phyloP scores from a whole-genome alignment of 53 echinoderm and acorn worm species.

The Mesocentrotus franciscanus region DNA sequence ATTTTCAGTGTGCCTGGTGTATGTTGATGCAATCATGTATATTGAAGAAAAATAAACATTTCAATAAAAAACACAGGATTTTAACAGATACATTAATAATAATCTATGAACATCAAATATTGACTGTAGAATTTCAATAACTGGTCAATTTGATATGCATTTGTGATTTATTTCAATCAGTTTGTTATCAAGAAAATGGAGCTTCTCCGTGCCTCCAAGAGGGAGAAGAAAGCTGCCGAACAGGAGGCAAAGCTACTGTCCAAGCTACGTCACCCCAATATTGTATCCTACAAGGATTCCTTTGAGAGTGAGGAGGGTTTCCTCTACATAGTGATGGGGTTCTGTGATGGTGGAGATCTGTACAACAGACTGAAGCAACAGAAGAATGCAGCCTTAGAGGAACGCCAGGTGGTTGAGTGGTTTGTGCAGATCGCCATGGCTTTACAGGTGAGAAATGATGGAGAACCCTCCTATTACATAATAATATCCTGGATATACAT shows the following conservation, averaged over 20 bases:
- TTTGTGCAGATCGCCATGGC: slow-evolving; percentile 99
- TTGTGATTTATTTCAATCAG: slow-evolving; percentile 57
- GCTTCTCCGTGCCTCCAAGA: slow-evolving; percentile 83
- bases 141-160: neutral
- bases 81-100: too few species aligned
- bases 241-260: slow-evolving; percentile 98
- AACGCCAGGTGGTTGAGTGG: slow-evolving; percentile 99
- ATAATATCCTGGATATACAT: too few species aligned
- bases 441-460: slow-evolving; percentile 80
- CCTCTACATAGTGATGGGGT: slow-evolving; percentile 98
- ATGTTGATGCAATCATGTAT: neutral
- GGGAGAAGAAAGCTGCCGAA: slow-evolving; percentile 95
- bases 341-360: slow-evolving; percentile 95
- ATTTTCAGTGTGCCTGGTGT: neutral
- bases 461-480: neutral
- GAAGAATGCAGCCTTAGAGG: slow-evolving; percentile 78
- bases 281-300: slow-evolving; percentile 97
- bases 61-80: neutral
- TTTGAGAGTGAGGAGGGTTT: slow-evolving; percentile 96
- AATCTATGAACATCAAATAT: neutral
- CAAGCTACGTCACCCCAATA: slow-evolving; percentile 94
- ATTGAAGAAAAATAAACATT: neutral
- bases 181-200: slow-evolving; percentile 98
- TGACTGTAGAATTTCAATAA: neutral
- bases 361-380: slow-evolving; percentile 92